Conservation (phyloP, 2,888 invertebrate genomes). For the Exephanes ischioxanthus region DNA sequence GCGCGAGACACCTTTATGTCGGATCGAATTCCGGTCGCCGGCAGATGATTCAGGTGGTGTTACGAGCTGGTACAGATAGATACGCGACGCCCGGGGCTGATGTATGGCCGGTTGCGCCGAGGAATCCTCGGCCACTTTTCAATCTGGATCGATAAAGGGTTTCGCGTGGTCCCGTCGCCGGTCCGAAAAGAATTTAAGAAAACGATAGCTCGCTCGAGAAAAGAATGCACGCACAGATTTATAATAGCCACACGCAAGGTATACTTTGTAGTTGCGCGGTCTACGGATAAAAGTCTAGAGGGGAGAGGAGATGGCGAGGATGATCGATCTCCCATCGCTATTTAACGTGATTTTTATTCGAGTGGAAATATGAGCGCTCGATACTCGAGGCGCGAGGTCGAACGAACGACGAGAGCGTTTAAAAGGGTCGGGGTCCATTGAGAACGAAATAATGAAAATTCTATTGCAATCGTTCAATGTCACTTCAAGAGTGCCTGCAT, state of each 20-base stretch:
- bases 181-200: constrained; percentile 25
- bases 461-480: constrained; percentile 47
- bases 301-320: constrained; percentile 29
- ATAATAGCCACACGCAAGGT: constrained; percentile 11
- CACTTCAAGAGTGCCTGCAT: constrained; percentile 64
- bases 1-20: constrained; percentile 53
- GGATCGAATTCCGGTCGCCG: constrained; percentile 60
- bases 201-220: background rate
- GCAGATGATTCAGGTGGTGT: constrained; percentile 57
- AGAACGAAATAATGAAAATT: constrained; percentile 54
- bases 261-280: background rate
- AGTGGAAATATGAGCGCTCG: background rate
- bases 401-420: constrained; percentile 27
- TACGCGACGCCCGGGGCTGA: constrained; percentile 51
- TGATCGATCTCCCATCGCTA: constrained; percentile 58
- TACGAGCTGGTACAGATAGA: constrained; percentile 16
- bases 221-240: constrained; percentile 3
- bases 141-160: constrained; percentile 52
- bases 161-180: constrained; percentile 3
- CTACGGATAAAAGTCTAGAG: background rate
- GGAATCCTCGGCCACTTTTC: constrained; percentile 55
- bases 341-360: constrained; percentile 54
- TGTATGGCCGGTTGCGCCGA: constrained; percentile 42
- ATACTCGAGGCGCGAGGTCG: background rate
- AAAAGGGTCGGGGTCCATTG: constrained; percentile 25